Base-by-base conservation (phyloP, 2,888 invertebrate genomes). In the Agapetus fuscipes region DNA sequence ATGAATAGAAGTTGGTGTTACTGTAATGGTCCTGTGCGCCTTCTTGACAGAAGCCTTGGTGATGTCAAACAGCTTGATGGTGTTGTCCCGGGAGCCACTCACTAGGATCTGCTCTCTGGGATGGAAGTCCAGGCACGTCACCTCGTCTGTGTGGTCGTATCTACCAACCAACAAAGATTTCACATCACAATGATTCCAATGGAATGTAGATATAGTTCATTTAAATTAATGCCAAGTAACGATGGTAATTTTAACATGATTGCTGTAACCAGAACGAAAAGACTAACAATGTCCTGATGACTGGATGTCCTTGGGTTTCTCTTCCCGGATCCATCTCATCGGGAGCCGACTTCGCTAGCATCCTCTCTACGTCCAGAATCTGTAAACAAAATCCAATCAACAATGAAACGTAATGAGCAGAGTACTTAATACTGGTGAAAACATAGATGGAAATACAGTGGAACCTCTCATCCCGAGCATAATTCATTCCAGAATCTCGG, bases 1-100 rank as follows among this genome's bases (percentile, higher is more conserved):
- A n/a, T n/a, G n/a, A n/a, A n/a, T n/a, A n/a, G n/a, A n/a, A 48
- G 15, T 14, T 28, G 14, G 9, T 30, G 9, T 62, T 54, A 85
- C 85, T 46, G 89, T 89, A 24, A 97, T 90, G 26, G 93, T 94
- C 54, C 91, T 90, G 58, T 86, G 94, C 0, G 97, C 97, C 56
- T 97, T 93, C 61, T 97, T 98, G 0, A 96, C 96, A 0, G 96
- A 95, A 0, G 97, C 93, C 61, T 98, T 97, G 25, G 96, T 93
- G 56, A 90, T 98, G 59, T 98, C 98, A 58, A 98, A 98, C 30
- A 98, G 74, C 57, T 97, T 94, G 35, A 98, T 83, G 10, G 91
- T 91, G 56, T 83, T 87, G 58, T 98, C 98, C 25, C 85, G 74
- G 5, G 94, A 93, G 0, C 97, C 98, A 0, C 96, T 97, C 0